Evolutionary conservation across 2,797 vertebrate species (phyloP).

Genomic region (Holocentrus rufus): DNA sequence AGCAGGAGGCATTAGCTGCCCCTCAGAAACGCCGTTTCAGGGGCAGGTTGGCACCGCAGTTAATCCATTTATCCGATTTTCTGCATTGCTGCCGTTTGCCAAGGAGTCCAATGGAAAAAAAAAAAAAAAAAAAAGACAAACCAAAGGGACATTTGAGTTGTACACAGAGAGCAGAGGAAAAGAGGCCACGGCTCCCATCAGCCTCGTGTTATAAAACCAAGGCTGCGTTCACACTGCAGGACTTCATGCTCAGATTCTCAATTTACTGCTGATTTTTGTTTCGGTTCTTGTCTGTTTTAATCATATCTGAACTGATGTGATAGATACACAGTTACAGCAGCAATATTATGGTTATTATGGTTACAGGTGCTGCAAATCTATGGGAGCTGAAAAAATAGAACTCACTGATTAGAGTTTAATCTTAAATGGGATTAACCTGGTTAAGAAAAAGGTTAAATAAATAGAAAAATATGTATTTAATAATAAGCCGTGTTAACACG

Average conservation of each 20-base stretch:
- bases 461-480: too few relatives aligned
- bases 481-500: too few relatives aligned
- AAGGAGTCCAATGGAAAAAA: constrained; percentile 30
- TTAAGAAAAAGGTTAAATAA: too few relatives aligned
- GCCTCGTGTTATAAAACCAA: constrained; percentile 6
- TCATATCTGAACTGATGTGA: too few relatives aligned
- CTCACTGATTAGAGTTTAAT: too few relatives aligned
- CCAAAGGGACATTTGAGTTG: constrained; percentile 32
- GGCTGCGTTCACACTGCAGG: constrained; percentile 3
- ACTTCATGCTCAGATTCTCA: background rate
- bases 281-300: too few relatives aligned
- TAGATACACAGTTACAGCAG: too few relatives aligned
- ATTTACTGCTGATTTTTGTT: background rate
- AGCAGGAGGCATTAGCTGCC: constrained; percentile 53
- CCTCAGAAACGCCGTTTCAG: constrained; percentile 51
- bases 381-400: too few relatives aligned
- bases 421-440: too few relatives aligned
- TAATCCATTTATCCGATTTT: constrained; percentile 75
- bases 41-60: constrained; percentile 51
- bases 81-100: constrained; percentile 62
- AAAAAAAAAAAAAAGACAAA: constrained; percentile 31
- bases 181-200: background rate
- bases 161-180: constrained; percentile 37
- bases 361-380: too few relatives aligned
- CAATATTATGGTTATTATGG: too few relatives aligned